Base-by-base conservation (phyloP, 2,888 invertebrate genomes). In the Allophyes oxyacanthae region DNA sequence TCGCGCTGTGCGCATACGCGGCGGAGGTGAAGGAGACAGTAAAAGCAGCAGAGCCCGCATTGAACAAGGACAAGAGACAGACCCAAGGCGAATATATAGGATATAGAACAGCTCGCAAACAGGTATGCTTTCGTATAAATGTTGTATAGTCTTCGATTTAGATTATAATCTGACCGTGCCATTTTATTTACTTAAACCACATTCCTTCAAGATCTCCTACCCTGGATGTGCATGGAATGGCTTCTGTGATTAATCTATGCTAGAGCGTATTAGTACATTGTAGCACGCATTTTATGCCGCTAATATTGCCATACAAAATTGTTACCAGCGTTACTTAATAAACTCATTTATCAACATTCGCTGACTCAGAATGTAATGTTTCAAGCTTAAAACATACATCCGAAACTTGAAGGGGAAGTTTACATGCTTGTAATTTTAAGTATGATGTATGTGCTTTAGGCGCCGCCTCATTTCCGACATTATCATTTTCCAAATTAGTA, bases 61-160 rank as follows among this genome's bases (percentile, higher is more conserved):
- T 78, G 49, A 87, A 72, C 58, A 89, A 91, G 64, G 92, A 90
- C 65, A 92, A 92, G 69, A 79, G 92, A 62, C 92, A 93, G 66
- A 86, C 88, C 10, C 85, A 86, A 60, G 89, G 84, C 20, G 89
- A 87, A 59, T 83, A 80, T 6, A 55, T 85, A n/a, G 75, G 86
- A 13, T 92, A 92, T 59, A 88, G 91, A 69, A 75, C 83, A 48
- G 81, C 89, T 34, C 87, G 89, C 44, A 91, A 91, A 84, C 92
- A 91, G 84, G 92, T 92, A 77, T 73, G 57, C 72, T 59, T 13
- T 34, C 9, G 10, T 10, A 8, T 41, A 13, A 30, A 15, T 14
- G 15, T 6, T 28, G 28, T 28, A 28, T 28, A 28, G 2, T 28
- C 7, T 28, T 4, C 6, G 28, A 28, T 6, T 28, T 8, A 28